Conservation (phyloP, 2,113 vertebrate species). For the Sander lucioperca region DNA sequence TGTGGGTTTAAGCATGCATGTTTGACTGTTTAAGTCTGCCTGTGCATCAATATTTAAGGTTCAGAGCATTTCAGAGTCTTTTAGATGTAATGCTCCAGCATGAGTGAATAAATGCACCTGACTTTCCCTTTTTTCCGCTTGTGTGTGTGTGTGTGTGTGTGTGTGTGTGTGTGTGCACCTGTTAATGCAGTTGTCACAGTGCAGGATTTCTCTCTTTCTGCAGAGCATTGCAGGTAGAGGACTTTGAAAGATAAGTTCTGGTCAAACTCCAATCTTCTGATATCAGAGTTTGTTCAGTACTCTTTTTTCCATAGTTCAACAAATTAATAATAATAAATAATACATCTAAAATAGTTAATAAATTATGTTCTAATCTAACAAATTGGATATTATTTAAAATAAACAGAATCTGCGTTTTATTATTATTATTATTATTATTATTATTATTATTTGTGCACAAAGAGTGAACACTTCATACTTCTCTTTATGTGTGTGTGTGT, state of each 20-base stretch:
- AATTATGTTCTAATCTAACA: too few relatives aligned
- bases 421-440: too few relatives aligned
- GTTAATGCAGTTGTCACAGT: neutral
- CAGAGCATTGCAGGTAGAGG: slow-evolving; percentile 34
- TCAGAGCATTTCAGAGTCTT: neutral
- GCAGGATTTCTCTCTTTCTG: slow-evolving; percentile 21
- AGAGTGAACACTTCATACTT: too few relatives aligned
- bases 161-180: neutral
- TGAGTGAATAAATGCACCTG: slow-evolving; percentile 11
- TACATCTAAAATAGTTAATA: too few relatives aligned
- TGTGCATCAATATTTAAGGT: slow-evolving; percentile 12
- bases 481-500: too few relatives aligned
- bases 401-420: too few relatives aligned
- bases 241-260: slow-evolving; percentile 37
- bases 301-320: too few relatives aligned
- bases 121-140: neutral
- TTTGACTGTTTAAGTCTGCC: slow-evolving; percentile 11
- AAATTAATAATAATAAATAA: too few relatives aligned
- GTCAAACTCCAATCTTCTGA: slow-evolving; percentile 34
- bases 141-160: neutral
- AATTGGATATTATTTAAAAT: too few relatives aligned
- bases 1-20: neutral
- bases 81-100: neutral
- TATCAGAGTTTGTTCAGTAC: slow-evolving; percentile 22
- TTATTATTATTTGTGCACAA: too few relatives aligned